Evolutionary conservation across 2,113 vertebrate genomes (phyloP), one percentile per base, ranked within the genome.

Genomic region (Mixornis gularis): DNA sequence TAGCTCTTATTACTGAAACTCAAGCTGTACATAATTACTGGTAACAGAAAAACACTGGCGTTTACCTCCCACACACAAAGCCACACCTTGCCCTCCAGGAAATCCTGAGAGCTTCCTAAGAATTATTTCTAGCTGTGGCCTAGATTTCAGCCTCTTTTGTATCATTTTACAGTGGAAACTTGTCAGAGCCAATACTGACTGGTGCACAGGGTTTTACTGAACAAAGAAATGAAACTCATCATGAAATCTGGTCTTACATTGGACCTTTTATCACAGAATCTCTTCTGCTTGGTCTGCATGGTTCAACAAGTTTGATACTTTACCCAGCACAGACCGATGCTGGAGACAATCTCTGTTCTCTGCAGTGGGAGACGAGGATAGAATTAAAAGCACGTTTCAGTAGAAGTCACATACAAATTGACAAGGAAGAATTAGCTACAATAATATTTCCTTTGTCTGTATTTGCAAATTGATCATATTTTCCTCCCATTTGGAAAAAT

Each of bases 31-130:
- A 8, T 97, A 96, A 95, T 97, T 95, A 95, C 65, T 88, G 74
- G 89, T 90, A 90, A 92, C 85, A 94, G 79, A 96, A 91, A 60
- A 79, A 77, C 91, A 59, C 30, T 58, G 71, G 82, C 66, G 0
- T 95, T 95, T 89, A 71, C 79, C 41, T 92, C 95, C 91, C 84
- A 84, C 41, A 0, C 27, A 71, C 27, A 71, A 62, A 92, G 62
- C 85, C 93, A 93, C 95, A 85, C 96, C 95, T 82, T 78, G 60
- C 94, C 90, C 88, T 95, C 64, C 94, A 93, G 94, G 87, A 92
- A 95, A 95, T 44, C 63, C 74, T 74, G 60, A 79, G 58, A 85
- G 86, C 89, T 92, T 92, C 94, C 93, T 85, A 89, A 95, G 91
- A 95, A 90, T 81, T 95, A 65, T 44, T 79, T 68, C 82, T 85